Evolutionary conservation across 1,140 invertebrate species (phyloP).

Genomic region (Nilaparvata lugens): DNA sequence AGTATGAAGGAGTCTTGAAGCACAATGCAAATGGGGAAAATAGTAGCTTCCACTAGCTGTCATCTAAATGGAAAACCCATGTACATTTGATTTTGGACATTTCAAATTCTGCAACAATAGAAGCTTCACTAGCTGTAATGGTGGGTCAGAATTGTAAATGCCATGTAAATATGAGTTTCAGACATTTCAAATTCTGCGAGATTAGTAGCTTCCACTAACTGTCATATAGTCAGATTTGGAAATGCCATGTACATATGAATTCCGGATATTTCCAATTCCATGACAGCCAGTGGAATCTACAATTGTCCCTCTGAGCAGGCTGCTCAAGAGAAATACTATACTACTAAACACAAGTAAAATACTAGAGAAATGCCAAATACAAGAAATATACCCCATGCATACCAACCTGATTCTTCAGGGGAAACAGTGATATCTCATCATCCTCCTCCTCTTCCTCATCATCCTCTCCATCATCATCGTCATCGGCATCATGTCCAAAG

Average conservation of each 20-base stretch:
- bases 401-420: constrained; percentile 25
- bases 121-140: too few species aligned
- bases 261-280: background rate
- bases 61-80: too few species aligned
- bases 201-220: background rate
- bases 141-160: too few species aligned
- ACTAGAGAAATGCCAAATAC: too few species aligned
- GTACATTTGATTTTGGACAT: too few species aligned
- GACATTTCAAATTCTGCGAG: background rate
- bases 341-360: background rate
- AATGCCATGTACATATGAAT: too few species aligned
- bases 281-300: background rate
- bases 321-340: background rate
- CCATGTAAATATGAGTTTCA: background rate
- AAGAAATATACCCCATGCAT: too few species aligned
- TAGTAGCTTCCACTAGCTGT: too few species aligned
- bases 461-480: background rate
- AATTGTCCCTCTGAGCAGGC: too few species aligned
- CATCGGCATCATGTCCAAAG: background rate
- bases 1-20: too few species aligned
- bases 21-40: too few species aligned
- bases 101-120: too few species aligned
- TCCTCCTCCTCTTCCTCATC: constrained; percentile 12
- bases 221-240: background rate
- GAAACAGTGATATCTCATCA: constrained; percentile 22